Evolutionary conservation across 2,113 vertebrate species (phyloP), one percentile per base, ranked within the genome.

Genomic region (Vidua macroura): DNA sequence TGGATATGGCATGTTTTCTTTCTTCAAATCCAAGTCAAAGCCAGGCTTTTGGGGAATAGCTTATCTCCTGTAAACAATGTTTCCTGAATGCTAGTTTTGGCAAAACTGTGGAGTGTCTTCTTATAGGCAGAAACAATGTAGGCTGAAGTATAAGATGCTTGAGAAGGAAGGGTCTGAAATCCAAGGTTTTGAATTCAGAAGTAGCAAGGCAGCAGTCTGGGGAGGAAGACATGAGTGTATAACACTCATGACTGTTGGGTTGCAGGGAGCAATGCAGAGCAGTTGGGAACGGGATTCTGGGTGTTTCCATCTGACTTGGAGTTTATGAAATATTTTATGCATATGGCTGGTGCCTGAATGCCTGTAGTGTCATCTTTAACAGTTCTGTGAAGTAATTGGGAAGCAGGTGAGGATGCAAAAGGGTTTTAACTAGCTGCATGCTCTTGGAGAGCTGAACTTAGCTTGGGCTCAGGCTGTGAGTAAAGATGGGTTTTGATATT

Each of bases 341-440:
- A 10, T 1, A 5, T 80, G 63, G 33, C 33, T 70, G 20, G 33
- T 74, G 31, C 41, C 53, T 58, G 41, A 68, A 37, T 0, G 3
- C 33, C 43, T 48, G 16, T 6, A 11, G 28, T 52, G 8, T 33
- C 1, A 1, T 20, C 24, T 59, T 59, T 23, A 59, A 63, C 24
- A 15, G 39, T 39, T 31, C 53, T 0, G 1, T 0, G 1, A 63
- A 43, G 24, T 39, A 56, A n/a, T 6, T 0, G 2, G 43, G 67
- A 16, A 35, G 62, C 30, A 69, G 43, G 56, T 60, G 51, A 33
- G 63, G 46, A 22, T 15, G 43, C 48, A 43, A 68, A 27, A 49
- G 28, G 19, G 31, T 69, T 92, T 73, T n/a, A 67, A 44, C 13
- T 21, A 28, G 12, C 46, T 44, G 9, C 12, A 6, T 18, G 31